Evolutionary conservation across 2,888 invertebrate genomes (phyloP).

Genomic region (Panzeria rudis): DNA sequence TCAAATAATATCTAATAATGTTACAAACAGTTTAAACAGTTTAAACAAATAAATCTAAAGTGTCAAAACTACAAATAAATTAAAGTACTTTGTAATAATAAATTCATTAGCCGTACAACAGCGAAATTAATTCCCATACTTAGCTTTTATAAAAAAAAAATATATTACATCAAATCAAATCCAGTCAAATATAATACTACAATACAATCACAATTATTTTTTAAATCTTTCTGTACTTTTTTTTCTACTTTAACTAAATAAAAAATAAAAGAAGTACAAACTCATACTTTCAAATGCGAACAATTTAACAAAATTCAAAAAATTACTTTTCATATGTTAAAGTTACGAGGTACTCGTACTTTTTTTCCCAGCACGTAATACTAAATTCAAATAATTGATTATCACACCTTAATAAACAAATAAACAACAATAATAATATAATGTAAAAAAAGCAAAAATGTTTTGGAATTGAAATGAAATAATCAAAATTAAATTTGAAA

Average conservation of each 20-base stretch:
- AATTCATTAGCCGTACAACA: conserved; percentile 63
- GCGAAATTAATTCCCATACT: conserved; percentile 62
- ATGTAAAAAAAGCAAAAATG: background rate
- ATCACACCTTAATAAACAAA: conserved; percentile 53
- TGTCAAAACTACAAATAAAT: conserved; percentile 26
- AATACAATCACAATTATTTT: conserved; percentile 45
- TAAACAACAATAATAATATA: conserved; percentile 21
- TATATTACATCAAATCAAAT: conserved; percentile 31
- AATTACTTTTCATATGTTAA: conserved; percentile 16
- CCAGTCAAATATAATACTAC: background rate
- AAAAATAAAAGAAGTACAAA: background rate
- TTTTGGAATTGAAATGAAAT: conserved; percentile 44
- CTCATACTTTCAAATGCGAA: background rate
- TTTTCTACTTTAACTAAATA: conserved; percentile 4
- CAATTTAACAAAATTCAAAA: background rate
- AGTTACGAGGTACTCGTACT: background rate
- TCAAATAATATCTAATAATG: conserved; percentile 59
- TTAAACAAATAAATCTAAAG: conserved; percentile 54
- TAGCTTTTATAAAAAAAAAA: conserved; percentile 9
- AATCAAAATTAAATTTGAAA: conserved; percentile 52
- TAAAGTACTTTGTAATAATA: conserved; percentile 56
- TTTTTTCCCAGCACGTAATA: conserved; percentile 70
- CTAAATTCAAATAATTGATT: conserved; percentile 45
- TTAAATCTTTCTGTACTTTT: background rate
- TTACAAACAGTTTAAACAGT: conserved; percentile 60